Base-by-base conservation (phyloP, 2,797 vertebrate species). In the Ctenopoma multispine region DNA sequence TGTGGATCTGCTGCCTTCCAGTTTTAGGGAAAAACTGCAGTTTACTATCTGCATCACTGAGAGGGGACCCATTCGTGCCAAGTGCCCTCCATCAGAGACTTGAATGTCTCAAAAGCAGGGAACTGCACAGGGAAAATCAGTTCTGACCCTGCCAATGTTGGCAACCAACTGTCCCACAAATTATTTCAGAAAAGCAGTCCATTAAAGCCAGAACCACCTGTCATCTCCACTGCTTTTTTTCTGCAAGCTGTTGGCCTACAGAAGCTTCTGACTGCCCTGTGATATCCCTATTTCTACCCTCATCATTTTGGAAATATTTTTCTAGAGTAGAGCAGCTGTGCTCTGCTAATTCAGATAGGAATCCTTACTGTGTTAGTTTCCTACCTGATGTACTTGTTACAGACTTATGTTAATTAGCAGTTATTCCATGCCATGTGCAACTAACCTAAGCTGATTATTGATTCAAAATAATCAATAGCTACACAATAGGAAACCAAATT, bases 201-300 rank as follows among this genome's bases (percentile, higher is more conserved):
- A 87, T 89, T 89, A 87, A 80, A 80, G 56, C 77, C 29, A 23
- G 72, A 85, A 81, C 75, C 84, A 84, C 76, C 85, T 88, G 80
- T 78, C 75, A 89, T 87, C 77, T 64, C 55, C n/a, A 12, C 51
- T 46, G 66, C 41, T 51, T 36, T 64, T 69, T 61, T 0, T 4
- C 36, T 70, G 47, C 64, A 79, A 78, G 74, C 82, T 82, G 76
- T 70, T 75, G 67, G 79, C 65, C 59, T 46, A 17, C 61, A 62
- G 58, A 66, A 64, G 62, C 72, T 72, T 43, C 51, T 24, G 46
- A 31, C 49, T 68, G 60, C 17, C 51, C 58, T 1, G 47, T 23
- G 50, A 62, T 40, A 61, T 38, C 34, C 51, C 6, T 3, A 18
- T 44, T 44, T 43, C 36, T n/a, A 31, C n/a, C 0, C n/a, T 51